Conservation (phyloP, 2,113 vertebrate species). For the Oophaga pumilio region DNA sequence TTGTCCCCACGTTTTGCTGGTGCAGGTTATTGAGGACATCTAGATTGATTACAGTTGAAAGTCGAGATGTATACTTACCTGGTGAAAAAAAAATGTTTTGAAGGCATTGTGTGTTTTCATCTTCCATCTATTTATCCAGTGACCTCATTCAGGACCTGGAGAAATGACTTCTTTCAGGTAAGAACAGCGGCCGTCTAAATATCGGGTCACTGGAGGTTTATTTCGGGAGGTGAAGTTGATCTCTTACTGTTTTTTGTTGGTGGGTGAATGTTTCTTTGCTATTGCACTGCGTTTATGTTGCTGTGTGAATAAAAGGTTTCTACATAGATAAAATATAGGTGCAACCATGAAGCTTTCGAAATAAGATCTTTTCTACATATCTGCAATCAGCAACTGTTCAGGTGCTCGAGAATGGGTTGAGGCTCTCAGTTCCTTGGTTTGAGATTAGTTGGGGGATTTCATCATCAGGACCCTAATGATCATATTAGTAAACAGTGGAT, state of each 20-base stretch:
- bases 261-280: conserved; percentile 13
- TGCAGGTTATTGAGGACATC: not conserved
- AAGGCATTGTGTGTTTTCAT: conserved; percentile 43
- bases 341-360: not conserved
- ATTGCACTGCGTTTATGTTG: not conserved
- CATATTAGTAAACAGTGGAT: too few relatives aligned
- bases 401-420: not conserved
- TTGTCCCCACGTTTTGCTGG: not conserved
- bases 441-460: too few relatives aligned
- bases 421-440: too few relatives aligned
- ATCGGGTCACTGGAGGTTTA: conserved; percentile 44
- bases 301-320: not conserved
- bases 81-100: conserved; percentile 40
- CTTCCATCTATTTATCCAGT: conserved; percentile 52
- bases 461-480: too few relatives aligned
- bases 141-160: conserved; percentile 37
- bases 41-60: conserved; percentile 35
- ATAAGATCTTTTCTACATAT: too few relatives aligned
- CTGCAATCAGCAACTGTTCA: not conserved
- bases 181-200: conserved; percentile 37
- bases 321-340: not conserved
- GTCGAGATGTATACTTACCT: conserved; percentile 40
- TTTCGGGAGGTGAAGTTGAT: conserved; percentile 41
- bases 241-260: conserved; percentile 33
- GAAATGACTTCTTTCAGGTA: conserved; percentile 41